Conservation (phyloP, 2,797 vertebrate species). For the Chaetophractus vellerosus region DNA sequence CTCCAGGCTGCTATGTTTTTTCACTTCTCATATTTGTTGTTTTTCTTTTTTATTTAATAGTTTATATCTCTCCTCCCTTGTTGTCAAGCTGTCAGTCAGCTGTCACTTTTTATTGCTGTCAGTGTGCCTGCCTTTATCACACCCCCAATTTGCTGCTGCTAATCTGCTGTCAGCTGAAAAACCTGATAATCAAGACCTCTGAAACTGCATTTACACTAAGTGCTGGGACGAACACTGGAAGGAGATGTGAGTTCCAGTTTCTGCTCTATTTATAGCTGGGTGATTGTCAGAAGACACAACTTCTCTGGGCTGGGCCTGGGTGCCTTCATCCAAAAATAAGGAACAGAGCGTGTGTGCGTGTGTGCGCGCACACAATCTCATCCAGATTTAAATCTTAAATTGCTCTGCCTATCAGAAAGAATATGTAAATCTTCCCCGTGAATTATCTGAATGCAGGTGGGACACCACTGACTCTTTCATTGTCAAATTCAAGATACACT, state of each 20-base stretch:
- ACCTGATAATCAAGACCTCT: slow-evolving; percentile 75
- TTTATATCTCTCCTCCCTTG: slow-evolving; percentile 70
- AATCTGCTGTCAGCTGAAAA: slow-evolving; percentile 81
- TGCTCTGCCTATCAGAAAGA: slow-evolving; percentile 2
- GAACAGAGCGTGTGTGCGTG: not conserved
- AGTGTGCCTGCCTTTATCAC: slow-evolving; percentile 75
- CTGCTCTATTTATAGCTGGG: slow-evolving; percentile 10
- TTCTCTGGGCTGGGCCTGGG: slow-evolving; percentile 61
- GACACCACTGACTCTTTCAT: not conserved
- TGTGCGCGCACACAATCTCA: not conserved
- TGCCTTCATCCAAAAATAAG: not conserved
- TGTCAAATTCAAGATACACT: slow-evolving; percentile 16
- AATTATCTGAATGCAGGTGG: slow-evolving; percentile 25
- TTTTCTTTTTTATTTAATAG: slow-evolving; percentile 57
- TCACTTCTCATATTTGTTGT: slow-evolving; percentile 69
- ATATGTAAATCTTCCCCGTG: not conserved
- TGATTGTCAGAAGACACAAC: slow-evolving; percentile 44
- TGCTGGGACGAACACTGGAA: slow-evolving; percentile 6
- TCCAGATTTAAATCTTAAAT: not conserved
- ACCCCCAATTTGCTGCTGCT: slow-evolving; percentile 77
- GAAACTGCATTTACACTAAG: slow-evolving; percentile 68
- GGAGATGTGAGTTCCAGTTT: slow-evolving; percentile 60
- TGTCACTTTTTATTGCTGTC: slow-evolving; percentile 81
- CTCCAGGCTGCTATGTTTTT: slow-evolving; percentile 72
- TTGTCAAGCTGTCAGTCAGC: slow-evolving; percentile 82